A percentile compares a stretch with the other conserved stretches of the same genome.
phyloP scores from a whole-genome alignment of 2,797 vertebrate species.

The Uromys caudimaculatus region DNA sequence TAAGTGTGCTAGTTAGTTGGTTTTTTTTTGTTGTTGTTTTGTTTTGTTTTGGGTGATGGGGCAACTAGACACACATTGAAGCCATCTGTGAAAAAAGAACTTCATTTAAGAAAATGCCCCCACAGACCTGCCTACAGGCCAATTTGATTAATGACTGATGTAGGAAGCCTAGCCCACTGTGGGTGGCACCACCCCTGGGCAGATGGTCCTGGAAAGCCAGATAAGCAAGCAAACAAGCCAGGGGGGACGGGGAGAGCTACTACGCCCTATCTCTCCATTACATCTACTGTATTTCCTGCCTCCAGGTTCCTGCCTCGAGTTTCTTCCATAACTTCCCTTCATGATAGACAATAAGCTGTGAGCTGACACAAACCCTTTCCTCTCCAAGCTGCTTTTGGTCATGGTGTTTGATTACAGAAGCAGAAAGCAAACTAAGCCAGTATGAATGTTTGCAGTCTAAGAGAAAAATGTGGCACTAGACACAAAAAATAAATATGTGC shows the following conservation, averaged over 20 bases:
- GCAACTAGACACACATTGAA: not conserved
- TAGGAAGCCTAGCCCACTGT: not conserved
- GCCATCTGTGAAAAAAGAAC: not conserved
- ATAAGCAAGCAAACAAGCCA: not conserved
- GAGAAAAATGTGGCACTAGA: not conserved
- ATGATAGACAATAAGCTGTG: not conserved
- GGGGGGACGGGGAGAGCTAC: not conserved
- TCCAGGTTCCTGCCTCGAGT: not conserved
- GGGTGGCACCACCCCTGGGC: not conserved
- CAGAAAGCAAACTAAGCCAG: not conserved
- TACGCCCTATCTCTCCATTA: not conserved
- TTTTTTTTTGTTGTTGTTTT: too few relatives aligned
- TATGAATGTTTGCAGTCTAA: not conserved
- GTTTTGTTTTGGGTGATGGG: too few relatives aligned
- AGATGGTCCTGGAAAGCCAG: not conserved
- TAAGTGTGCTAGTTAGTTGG: not conserved
- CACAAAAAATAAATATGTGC: constrained; percentile 17
- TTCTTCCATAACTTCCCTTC: not conserved
- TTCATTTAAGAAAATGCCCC: not conserved
- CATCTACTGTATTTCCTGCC: not conserved
- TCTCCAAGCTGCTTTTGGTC: not conserved
- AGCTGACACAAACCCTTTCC: not conserved
- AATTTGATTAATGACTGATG: not conserved
- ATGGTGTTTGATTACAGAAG: not conserved
- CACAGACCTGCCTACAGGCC: not conserved